Evolutionary conservation across 2,113 vertebrate species (phyloP).

Genomic region (Etheostoma spectabile): DNA sequence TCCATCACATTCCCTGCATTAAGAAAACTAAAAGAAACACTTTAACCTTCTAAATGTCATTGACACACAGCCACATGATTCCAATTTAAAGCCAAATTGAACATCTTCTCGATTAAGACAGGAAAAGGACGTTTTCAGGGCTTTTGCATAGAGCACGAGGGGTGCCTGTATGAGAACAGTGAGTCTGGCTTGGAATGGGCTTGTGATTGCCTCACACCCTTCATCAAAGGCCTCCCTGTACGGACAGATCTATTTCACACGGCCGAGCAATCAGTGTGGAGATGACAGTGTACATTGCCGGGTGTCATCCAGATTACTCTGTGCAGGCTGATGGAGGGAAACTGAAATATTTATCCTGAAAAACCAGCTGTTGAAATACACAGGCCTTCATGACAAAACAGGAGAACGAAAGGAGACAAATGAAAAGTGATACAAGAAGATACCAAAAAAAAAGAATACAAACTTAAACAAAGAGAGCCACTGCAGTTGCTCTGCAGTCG

Average conservation of each 20-base stretch:
- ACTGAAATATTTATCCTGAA: slow-evolving; percentile 67
- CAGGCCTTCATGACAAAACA: slow-evolving; percentile 7
- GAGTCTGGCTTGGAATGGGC: slow-evolving; percentile 27
- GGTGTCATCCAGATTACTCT: slow-evolving; percentile 57
- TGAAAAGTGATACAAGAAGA: slow-evolving; percentile 1
- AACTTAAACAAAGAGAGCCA: slow-evolving; percentile 7
- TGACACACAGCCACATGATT: slow-evolving; percentile 50
- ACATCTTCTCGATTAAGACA: slow-evolving; percentile 17
- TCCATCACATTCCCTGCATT: slow-evolving; percentile 53
- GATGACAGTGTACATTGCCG: slow-evolving; percentile 43
- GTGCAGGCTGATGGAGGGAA: slow-evolving; percentile 11
- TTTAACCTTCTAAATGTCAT: slow-evolving; percentile 56
- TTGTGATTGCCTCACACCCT: slow-evolving; percentile 37
- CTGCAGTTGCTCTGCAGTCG: slow-evolving; percentile 2
- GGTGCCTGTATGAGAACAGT: slow-evolving; percentile 15
- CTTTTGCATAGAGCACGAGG: background rate
- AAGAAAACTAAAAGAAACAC: slow-evolving; percentile 38
- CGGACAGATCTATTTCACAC: slow-evolving; percentile 60
- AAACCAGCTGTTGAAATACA: slow-evolving; percentile 47
- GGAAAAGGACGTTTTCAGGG: background rate
- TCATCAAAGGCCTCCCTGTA: slow-evolving; percentile 53
- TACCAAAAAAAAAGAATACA: background rate
- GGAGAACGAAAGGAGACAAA: background rate
- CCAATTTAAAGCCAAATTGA: slow-evolving; percentile 47
- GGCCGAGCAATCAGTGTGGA: slow-evolving; percentile 46